phyloP scores from a whole-genome alignment of 2,113 vertebrate species.

The Irena cyanogastra region DNA sequence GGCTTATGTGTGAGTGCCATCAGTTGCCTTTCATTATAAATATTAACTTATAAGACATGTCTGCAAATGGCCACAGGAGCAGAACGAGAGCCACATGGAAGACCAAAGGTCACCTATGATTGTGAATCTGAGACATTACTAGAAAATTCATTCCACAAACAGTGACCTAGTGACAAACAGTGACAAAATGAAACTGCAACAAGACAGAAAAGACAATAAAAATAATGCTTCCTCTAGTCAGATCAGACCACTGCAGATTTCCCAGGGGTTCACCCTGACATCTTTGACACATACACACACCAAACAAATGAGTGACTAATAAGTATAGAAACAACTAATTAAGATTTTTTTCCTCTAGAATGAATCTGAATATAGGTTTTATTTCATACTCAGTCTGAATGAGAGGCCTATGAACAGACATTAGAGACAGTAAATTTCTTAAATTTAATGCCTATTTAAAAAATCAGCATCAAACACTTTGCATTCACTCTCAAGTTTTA shows the following conservation, averaged over 20 bases:
- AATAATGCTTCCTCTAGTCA: neutral
- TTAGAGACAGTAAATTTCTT: neutral
- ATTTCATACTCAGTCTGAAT: neutral
- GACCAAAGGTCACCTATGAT: conserved; percentile 7
- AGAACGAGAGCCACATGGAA: neutral
- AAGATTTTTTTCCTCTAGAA: neutral
- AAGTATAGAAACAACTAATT: neutral
- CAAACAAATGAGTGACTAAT: neutral
- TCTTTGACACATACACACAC: neutral
- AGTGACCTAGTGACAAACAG: neutral
- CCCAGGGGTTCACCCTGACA: neutral
- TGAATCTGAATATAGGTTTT: neutral
- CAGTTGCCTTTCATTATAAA: conserved; percentile 22
- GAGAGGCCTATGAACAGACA: neutral
- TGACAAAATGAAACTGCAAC: neutral
- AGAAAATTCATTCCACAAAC: conserved; percentile 18
- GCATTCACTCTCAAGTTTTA: neutral
- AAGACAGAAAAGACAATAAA: neutral
- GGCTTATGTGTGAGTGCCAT: neutral
- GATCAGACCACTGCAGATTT: neutral
- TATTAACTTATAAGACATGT: neutral
- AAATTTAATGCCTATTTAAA: neutral
- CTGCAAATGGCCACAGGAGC: conserved; percentile 7
- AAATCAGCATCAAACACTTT: neutral
- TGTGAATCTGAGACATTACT: conserved; percentile 9